Evolutionary conservation across 53 echinoderm and acorn worm genomes (phyloP), one percentile per base, ranked within the genome.

Genomic region (Apostichopus leukothele): DNA sequence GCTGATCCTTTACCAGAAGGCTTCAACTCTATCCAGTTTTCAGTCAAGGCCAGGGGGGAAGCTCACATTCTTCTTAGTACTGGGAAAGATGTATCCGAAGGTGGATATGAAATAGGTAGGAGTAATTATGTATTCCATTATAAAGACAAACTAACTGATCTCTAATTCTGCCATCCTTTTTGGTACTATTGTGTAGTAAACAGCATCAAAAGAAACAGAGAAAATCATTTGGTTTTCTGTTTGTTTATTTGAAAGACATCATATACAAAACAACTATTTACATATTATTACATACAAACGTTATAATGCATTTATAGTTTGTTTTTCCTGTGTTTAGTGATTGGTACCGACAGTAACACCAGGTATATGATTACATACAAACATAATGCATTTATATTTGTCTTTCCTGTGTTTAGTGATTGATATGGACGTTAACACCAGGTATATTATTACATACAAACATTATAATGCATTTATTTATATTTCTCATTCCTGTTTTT

Each of bases 61-160:
- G 85, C 67, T 67, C 85, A 85, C 61, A 67, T 85, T 63, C 66
- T 85, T 9, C 67, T 85, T 10, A 39, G 63, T 50, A 9, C 85
- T 85, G 51, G 11, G 25, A 81, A 81, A 81, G 23, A 53, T n/a
- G 8, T 55, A 10, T 55, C 54, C 11, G 55, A 55, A 21, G 6
- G 59, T 4, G 54, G 20, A 19, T 81, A 85, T 22, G 50, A 85
- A 67, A 63, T 67, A 5, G 85, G 85, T 67, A 85, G 39, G 84
- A 0, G 13, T 12, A 21, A 19, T 74, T 25, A 74, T 74, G 9
- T 1, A 6, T 6, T 74, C 25, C 20, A 16, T 67, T 67, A 0
- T 67, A 16, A 16, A 67, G 68, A 4, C n/a, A 3, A n/a, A 67
- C 14, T 13, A 67, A 67, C n/a, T 67, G 68, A 16, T 16, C n/a